Percentiles rank a stretch among this genome's conserved stretches.
phyloP scores from a whole-genome alignment of 2,888 invertebrate genomes.

The Phalangium opilio region DNA sequence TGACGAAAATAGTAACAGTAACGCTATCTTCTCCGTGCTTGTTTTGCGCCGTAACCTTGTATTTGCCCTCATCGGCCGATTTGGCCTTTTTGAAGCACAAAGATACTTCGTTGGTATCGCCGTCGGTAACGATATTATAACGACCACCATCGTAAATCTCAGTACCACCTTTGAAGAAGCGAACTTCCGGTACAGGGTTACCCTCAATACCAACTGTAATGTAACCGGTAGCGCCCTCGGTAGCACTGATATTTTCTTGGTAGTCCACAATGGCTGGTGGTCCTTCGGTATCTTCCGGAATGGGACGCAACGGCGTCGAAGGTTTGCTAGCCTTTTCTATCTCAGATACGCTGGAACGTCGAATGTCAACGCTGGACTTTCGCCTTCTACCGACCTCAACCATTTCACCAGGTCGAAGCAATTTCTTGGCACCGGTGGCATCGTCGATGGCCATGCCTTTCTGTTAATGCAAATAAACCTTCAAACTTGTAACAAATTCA shows the following conservation, averaged over 20 bases:
- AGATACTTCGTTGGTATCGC: constrained; percentile 77
- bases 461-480: constrained; percentile 19
- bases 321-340: constrained; percentile 82
- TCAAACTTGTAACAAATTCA: too few relatives aligned
- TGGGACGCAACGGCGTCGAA: constrained; percentile 67
- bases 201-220: constrained; percentile 86
- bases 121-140: constrained; percentile 87
- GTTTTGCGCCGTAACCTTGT: constrained; percentile 80
- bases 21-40: constrained; percentile 89
- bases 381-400: constrained; percentile 22
- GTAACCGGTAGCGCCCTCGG: constrained; percentile 93
- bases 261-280: constrained; percentile 73
- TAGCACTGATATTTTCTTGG: constrained; percentile 85
- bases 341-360: constrained; percentile 54
- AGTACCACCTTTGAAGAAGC: constrained; percentile 82
- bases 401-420: constrained; percentile 24
- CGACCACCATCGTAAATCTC: constrained; percentile 90
- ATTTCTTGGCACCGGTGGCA: constrained; percentile 21
- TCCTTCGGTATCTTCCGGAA: constrained; percentile 58
- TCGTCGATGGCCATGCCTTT: constrained; percentile 24
- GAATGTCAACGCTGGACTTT: constrained; percentile 17
- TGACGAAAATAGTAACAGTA: constrained; percentile 90
- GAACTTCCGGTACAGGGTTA: constrained; percentile 84
- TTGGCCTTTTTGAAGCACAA: constrained; percentile 91
- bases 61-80: constrained; percentile 92